Evolutionary conservation across 2,888 invertebrate genomes (phyloP).

Genomic region (Ormyrus labotus): DNA sequence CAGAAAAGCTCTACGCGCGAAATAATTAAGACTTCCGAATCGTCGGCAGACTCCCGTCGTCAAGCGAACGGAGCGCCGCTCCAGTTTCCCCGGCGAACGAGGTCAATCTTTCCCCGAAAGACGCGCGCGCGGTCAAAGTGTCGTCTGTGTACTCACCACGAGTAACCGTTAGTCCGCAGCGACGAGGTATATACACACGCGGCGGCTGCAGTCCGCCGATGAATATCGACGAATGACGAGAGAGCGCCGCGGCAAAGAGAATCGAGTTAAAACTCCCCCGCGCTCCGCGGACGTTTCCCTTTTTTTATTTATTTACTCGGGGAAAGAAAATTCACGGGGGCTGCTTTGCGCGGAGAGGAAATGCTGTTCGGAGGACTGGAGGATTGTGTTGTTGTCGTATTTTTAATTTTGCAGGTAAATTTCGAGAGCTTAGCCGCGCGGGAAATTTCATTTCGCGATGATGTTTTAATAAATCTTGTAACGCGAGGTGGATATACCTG

Average conservation of each 20-base stretch:
- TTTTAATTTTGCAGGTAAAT: too few relatives aligned
- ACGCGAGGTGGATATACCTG: too few relatives aligned
- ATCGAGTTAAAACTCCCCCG: constrained; percentile 12
- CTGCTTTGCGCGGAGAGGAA: too few relatives aligned
- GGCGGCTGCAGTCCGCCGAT: background rate
- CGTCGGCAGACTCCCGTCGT: background rate
- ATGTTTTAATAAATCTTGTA: too few relatives aligned
- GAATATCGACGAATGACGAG: constrained; percentile 23
- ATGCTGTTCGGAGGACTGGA: too few relatives aligned
- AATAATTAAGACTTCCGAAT: background rate
- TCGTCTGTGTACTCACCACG: background rate
- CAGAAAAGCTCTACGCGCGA: background rate
- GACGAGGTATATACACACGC: background rate
- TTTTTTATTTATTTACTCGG: too few relatives aligned
- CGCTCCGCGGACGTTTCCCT: too few relatives aligned
- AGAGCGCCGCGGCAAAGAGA: background rate
- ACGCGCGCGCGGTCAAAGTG: constrained; percentile 22
- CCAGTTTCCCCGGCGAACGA: constrained; percentile 2
- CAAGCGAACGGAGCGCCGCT: background rate
- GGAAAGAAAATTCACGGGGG: too few relatives aligned
- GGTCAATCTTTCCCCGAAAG: constrained; percentile 33
- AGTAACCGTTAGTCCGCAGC: background rate
- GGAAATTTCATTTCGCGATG: too few relatives aligned
- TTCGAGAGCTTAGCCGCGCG: too few relatives aligned
- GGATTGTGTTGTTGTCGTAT: too few relatives aligned